phyloP scores from a whole-genome alignment of 2,797 vertebrate genomes.

The Chaetodon trifasciatus region DNA sequence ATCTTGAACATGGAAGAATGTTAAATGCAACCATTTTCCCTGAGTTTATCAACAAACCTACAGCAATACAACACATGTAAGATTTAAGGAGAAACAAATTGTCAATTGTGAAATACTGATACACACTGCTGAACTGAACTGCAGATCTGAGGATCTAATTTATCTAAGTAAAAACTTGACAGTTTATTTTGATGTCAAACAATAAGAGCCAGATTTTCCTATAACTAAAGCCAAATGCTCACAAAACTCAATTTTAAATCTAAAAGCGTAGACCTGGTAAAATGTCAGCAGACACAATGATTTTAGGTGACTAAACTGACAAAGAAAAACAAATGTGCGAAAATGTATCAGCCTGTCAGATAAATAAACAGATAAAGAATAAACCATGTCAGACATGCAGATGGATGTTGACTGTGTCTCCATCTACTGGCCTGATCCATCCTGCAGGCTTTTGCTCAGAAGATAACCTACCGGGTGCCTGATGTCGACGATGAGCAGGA shows the following conservation, averaged over 20 bases:
- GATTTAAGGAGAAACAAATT: not conserved
- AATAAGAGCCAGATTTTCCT: not conserved
- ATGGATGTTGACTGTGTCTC: constrained; percentile 56
- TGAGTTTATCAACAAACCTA: constrained; percentile 7
- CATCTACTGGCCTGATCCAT: constrained; percentile 68
- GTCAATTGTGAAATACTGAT: not conserved
- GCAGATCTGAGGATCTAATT: not conserved
- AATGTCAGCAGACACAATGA: not conserved
- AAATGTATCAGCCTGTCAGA: too few relatives aligned
- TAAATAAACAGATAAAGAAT: not conserved
- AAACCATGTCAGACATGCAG: not conserved
- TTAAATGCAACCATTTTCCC: not conserved
- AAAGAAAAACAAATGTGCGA: not conserved
- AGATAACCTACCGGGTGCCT: constrained; percentile 90
- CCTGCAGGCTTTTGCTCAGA: not conserved
- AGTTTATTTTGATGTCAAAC: not conserved
- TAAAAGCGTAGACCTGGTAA: not conserved
- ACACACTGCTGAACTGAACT: not conserved
- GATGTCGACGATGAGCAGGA: constrained; percentile 93
- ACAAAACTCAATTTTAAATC: not conserved
- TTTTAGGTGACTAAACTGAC: not conserved
- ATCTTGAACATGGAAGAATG: not conserved
- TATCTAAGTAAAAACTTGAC: not conserved
- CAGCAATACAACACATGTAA: not conserved
- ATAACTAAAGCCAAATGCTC: not conserved